Base-by-base conservation (phyloP, 1,140 invertebrate genomes). In the Dryas iulia region DNA sequence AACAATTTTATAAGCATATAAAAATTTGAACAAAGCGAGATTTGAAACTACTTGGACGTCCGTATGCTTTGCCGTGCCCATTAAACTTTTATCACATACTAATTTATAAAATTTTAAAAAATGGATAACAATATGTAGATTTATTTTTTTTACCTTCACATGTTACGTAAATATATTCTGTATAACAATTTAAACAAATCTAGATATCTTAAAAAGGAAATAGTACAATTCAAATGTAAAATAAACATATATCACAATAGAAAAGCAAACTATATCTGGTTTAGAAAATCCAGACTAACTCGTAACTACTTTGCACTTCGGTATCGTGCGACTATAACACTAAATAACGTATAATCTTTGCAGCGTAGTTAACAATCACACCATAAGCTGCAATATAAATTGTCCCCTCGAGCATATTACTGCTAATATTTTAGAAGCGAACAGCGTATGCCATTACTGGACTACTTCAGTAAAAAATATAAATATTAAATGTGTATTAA, bases 311-410 rank as follows among this genome's bases (percentile, higher is more conserved):
- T 31, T 12, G 54, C 39, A 59, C 64, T 59, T 69, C 59, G 67
- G 77, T 80, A 84, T 82, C 81, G 80, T 82, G 81, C 69, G 66
- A 68, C 68, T 78, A 84, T 86, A 84, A 78, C 64, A 70, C 69
- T 47, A 73, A 82, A 84, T 86, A 86, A 82, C 78, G 85, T 83
- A 76, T 89, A 89, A 89, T 90, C 86, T 82, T 80, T 47, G 39
- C 18, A 21, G 68, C 70, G 82, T 81, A 84, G 84, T 87, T 86
- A 88, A 84, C 82, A 89, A 90, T 89, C 86, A 87, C 78, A 86
- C 76, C 73, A 70, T 73, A 77, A 78, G 67, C 73, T 65, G 79
- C 80, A 47, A 7, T 47, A 82, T 83, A 90, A 90, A 89, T 90
- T 88, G 84, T 89, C 82, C 79, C 88, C 80, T 59, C 57, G 59